phyloP scores from a whole-genome alignment of 2,113 vertebrate genomes.

The Diphyllodes magnificus region DNA sequence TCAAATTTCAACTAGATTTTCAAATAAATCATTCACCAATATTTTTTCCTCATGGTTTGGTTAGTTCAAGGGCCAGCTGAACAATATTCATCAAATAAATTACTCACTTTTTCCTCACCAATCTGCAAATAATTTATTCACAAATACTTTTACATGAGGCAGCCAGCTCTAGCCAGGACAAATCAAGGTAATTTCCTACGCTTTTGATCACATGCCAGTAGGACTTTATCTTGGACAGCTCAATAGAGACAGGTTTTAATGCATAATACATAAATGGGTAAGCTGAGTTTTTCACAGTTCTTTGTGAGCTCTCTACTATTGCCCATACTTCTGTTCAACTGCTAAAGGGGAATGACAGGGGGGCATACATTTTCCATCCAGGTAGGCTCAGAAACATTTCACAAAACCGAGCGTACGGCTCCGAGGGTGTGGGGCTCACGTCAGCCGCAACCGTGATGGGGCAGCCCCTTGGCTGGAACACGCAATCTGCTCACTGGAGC shows the following conservation, averaged over 20 bases:
- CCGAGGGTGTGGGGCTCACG: accelerated
- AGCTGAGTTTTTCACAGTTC: conserved; percentile 42
- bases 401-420: background rate
- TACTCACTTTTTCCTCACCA: background rate
- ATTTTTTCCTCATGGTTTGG: conserved; percentile 34
- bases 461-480: background rate
- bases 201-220: conserved; percentile 58
- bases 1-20: conserved; percentile 6
- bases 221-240: conserved; percentile 60
- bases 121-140: conserved; percentile 50
- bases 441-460: background rate
- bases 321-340: background rate
- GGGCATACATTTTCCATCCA: background rate
- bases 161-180: conserved; percentile 47
- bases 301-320: conserved; percentile 15
- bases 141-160: conserved; percentile 29
- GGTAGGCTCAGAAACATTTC: background rate
- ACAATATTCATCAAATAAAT: conserved; percentile 48
- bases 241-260: conserved; percentile 58
- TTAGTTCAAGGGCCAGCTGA: conserved; percentile 20
- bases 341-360: background rate
- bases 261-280: conserved; percentile 52
- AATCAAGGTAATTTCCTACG: conserved; percentile 54
- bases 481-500: background rate
- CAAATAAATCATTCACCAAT: conserved; percentile 21